Evolutionary conservation across 2,797 vertebrate species (phyloP).

Genomic region (Sparidentex hasta): DNA sequence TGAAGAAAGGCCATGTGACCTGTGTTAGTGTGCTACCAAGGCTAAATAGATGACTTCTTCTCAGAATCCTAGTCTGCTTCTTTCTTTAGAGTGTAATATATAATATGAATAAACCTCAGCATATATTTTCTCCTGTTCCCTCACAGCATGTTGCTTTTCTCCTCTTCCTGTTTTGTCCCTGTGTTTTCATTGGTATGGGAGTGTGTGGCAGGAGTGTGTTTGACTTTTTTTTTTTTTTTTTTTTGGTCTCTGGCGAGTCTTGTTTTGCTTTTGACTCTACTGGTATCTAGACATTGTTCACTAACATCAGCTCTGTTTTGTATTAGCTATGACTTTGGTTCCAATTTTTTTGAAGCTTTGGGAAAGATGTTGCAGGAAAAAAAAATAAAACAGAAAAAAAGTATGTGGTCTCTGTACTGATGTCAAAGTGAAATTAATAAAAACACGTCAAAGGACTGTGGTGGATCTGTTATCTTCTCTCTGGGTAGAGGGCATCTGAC

Average conservation of each 20-base stretch:
- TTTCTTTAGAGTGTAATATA: slow-evolving; percentile 70
- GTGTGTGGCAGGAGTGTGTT: slow-evolving; percentile 54
- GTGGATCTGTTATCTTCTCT: slow-evolving; percentile 22
- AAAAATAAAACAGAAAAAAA: slow-evolving; percentile 45
- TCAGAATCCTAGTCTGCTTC: slow-evolving; percentile 37
- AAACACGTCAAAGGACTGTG: slow-evolving; percentile 77
- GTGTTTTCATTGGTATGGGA: slow-evolving; percentile 59
- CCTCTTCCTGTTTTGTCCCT: slow-evolving; percentile 34
- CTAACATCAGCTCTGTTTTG: slow-evolving; percentile 82
- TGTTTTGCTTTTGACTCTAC: slow-evolving; percentile 62
- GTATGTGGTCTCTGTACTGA: slow-evolving; percentile 86
- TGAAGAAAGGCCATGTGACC: slow-evolving; percentile 38
- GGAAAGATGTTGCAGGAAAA: slow-evolving; percentile 68
- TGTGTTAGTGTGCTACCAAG: slow-evolving; percentile 27
- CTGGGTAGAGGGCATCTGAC: not conserved
- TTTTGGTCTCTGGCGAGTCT: slow-evolving; percentile 48
- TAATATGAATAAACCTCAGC: slow-evolving; percentile 34
- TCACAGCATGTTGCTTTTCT: slow-evolving; percentile 74
- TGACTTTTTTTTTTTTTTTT: slow-evolving; percentile 17
- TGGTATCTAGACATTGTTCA: slow-evolving; percentile 76
- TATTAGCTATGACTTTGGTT: slow-evolving; percentile 80
- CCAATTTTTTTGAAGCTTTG: slow-evolving; percentile 75
- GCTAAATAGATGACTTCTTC: slow-evolving; percentile 15
- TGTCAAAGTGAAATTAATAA: slow-evolving; percentile 89
- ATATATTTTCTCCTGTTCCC: slow-evolving; percentile 49